Conservation (phyloP, 2,797 vertebrate species). For the Amphiprion clarkii region DNA sequence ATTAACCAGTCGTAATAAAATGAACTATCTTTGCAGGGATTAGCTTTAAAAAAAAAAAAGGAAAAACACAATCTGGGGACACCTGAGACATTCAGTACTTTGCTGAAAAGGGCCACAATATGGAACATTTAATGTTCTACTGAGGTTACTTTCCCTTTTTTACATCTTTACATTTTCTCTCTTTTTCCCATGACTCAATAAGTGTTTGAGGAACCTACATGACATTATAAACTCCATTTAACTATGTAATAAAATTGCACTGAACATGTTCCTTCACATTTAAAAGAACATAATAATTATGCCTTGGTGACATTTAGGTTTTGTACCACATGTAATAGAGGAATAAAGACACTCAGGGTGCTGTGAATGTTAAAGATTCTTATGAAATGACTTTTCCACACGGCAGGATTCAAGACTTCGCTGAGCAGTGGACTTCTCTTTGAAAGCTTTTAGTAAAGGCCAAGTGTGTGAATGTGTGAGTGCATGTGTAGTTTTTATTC, state of each 20-base stretch:
- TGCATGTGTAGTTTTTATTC: slow-evolving; percentile 55
- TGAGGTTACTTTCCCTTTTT: no score
- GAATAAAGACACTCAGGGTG: neutral
- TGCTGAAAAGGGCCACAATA: no score
- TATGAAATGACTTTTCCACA: slow-evolving; percentile 25
- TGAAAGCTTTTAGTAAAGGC: slow-evolving; percentile 24
- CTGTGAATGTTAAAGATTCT: slow-evolving; percentile 18
- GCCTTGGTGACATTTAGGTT: neutral
- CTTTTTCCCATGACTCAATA: no score
- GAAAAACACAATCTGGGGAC: no score
- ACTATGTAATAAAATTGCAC: neutral
- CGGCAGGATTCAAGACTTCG: neutral
- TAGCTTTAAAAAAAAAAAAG: no score
- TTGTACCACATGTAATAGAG: neutral
- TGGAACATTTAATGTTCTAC: no score
- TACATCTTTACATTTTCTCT: no score
- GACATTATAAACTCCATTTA: neutral
- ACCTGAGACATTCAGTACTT: no score
- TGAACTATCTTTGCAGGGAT: no score
- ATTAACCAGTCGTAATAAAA: no score
- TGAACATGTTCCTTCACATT: slow-evolving; percentile 5
- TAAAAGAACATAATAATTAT: slow-evolving; percentile 2
- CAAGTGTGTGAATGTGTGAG: slow-evolving; percentile 37
- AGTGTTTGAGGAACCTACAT: neutral
- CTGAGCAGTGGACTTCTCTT: slow-evolving; percentile 16